A percentile compares a stretch with the other conserved stretches of the same genome.
These are phyloP conservation scores for Galendromus occidentalis DNA, from an alignment of 1,140 invertebrate genomes.

Conservation along the genomic window DNA sequence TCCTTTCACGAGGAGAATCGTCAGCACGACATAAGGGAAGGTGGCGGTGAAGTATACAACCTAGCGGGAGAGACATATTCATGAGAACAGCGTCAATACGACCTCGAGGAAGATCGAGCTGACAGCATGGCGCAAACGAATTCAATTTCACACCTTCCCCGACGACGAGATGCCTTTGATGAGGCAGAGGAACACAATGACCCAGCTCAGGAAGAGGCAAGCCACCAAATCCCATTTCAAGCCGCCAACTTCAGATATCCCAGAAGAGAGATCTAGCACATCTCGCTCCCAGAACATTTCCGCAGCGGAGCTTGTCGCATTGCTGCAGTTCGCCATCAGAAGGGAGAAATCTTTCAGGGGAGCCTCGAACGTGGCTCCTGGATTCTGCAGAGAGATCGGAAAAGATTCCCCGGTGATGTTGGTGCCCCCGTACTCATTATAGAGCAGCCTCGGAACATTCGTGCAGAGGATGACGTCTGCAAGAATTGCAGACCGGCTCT, in stretches of 20 bases:
- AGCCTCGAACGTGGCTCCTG: not conserved
- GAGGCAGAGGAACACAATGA: slow-evolving; percentile 39
- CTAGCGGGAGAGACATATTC: slow-evolving; percentile 23
- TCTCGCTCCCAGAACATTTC: slow-evolving; percentile 25
- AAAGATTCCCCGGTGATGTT: not conserved
- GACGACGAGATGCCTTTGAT: slow-evolving; percentile 43
- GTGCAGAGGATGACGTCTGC: not conserved
- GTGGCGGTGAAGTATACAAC: slow-evolving; percentile 48
- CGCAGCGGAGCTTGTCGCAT: slow-evolving; percentile 18
- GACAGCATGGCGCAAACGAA: not conserved
- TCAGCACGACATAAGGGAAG: slow-evolving; percentile 43
- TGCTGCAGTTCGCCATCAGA: not conserved
- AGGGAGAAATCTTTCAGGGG: not conserved
- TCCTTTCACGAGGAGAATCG: slow-evolving; percentile 39
- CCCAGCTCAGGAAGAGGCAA: slow-evolving; percentile 45
- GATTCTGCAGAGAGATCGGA: not conserved
- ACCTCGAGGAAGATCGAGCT: not conserved
- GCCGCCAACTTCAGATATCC: slow-evolving; percentile 41
- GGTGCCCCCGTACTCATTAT: not conserved
- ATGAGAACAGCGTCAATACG: not conserved
- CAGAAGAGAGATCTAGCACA: slow-evolving; percentile 30
- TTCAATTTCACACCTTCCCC: slow-evolving; percentile 36
- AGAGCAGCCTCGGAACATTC: not conserved
- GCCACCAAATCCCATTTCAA: slow-evolving; percentile 47
- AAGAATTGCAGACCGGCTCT: not conserved